phyloP scores from a whole-genome alignment of 2,797 vertebrate species.

The Sebastiscus albofasciatus region DNA sequence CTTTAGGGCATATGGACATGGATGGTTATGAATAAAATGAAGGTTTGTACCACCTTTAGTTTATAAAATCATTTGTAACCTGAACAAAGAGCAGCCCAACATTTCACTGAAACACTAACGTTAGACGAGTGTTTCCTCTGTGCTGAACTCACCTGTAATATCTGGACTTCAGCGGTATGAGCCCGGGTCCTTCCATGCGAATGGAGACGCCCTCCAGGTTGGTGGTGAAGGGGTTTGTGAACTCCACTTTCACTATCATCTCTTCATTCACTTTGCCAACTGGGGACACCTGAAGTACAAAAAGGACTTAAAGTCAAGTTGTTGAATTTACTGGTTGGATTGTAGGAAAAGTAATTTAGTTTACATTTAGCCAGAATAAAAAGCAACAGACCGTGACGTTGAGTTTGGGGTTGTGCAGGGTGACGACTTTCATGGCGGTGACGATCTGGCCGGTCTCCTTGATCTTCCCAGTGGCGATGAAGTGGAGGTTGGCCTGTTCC shows the following conservation, averaged over 20 bases:
- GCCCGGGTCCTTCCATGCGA: slow-evolving; percentile 89
- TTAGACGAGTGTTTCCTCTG: neutral
- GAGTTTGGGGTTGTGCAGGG: slow-evolving; percentile 86
- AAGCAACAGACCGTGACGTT: slow-evolving; percentile 82
- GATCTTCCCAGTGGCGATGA: slow-evolving; percentile 91
- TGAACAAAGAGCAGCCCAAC: too few relatives aligned
- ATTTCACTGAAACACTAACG: neutral
- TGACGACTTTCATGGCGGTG: slow-evolving; percentile 85
- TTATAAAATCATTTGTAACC: too few relatives aligned
- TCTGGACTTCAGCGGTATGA: slow-evolving; percentile 81
- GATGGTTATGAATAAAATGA: too few relatives aligned
- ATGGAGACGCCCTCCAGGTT: slow-evolving; percentile 83
- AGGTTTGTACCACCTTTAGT: neutral
- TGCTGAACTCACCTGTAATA: slow-evolving; percentile 84
- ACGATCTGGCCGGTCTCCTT: slow-evolving; percentile 88
- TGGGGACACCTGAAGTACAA: slow-evolving; percentile 81
- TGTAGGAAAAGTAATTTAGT: neutral
- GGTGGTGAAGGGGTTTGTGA: slow-evolving; percentile 90
- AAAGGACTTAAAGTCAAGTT: neutral
- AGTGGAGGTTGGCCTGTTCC: slow-evolving; percentile 93
- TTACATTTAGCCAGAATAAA: neutral
- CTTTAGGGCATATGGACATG: too few relatives aligned
- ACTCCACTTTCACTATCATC: slow-evolving; percentile 87
- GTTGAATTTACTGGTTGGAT: neutral
- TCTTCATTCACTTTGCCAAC: slow-evolving; percentile 78